Evolutionary conservation across 2,888 invertebrate species (phyloP).

Genomic region (Bhutanitis thaidina): DNA sequence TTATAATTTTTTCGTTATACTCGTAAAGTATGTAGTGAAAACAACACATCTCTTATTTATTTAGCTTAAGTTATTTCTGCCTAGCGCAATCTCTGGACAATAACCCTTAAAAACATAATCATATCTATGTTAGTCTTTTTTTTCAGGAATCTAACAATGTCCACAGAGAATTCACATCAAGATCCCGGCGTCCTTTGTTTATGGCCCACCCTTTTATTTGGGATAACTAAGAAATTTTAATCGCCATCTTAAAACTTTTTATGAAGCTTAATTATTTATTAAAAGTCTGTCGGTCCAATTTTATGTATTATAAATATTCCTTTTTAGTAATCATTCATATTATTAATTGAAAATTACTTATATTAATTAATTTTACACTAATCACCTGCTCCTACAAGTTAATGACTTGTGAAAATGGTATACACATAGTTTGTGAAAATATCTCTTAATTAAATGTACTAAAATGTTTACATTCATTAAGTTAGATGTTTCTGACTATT

Average conservation of each 20-base stretch:
- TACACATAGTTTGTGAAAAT: no score
- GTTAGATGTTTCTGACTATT: no score
- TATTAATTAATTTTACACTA: background rate
- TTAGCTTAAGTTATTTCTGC: no score
- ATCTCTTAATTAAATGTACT: no score
- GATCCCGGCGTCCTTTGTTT: conserved; percentile 43
- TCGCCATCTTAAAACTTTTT: conserved; percentile 36
- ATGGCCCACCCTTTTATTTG: conserved; percentile 45
- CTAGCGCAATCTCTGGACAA: conserved; percentile 15
- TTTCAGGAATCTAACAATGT: conserved; percentile 33
- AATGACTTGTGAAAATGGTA: no score
- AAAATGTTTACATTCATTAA: no score
- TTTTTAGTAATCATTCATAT: conserved; percentile 4
- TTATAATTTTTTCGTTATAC: no score
- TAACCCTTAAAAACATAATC: conserved; percentile 35
- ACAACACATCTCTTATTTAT: no score
- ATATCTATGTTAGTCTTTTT: conserved; percentile 38
- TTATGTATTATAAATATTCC: conserved; percentile 34
- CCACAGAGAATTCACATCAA: conserved; percentile 45
- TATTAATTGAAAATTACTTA: background rate
- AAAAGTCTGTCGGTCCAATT: conserved; percentile 30
- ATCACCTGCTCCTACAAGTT: background rate
- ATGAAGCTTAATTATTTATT: conserved; percentile 43
- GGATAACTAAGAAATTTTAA: conserved; percentile 45
- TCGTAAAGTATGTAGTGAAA: no score